Percentiles rank a stretch among this genome's conserved stretches.
Conservation (phyloP, 1,140 invertebrate genomes). For the Anoplolepis gracilipes region DNA sequence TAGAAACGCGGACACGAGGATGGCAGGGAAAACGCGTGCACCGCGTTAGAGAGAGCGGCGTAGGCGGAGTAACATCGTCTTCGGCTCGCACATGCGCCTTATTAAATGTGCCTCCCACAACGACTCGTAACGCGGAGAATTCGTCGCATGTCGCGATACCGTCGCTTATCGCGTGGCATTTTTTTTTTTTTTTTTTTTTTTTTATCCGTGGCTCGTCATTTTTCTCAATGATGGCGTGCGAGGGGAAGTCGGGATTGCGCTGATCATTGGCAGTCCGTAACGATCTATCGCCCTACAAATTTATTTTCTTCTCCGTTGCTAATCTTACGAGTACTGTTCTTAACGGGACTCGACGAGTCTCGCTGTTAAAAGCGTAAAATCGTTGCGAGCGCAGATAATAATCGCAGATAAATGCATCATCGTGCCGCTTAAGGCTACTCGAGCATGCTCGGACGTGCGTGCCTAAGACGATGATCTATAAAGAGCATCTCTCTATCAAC, state of each 20-base stretch:
- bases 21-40: conserved; percentile 59
- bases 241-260: too few relatives aligned
- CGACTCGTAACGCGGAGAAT: conserved; percentile 18
- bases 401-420: conserved; percentile 21
- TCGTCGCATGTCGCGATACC: background rate
- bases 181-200: background rate
- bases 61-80: conserved; percentile 77
- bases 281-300: too few relatives aligned
- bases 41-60: conserved; percentile 61
- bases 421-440: conserved; percentile 39
- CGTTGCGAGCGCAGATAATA: conserved; percentile 5
- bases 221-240: background rate
- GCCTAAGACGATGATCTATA: conserved; percentile 65
- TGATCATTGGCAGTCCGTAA: too few relatives aligned
- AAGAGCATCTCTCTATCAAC: conserved; percentile 56
- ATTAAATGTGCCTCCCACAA: conserved; percentile 77
- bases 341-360: background rate
- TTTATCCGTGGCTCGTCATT: background rate
- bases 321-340: background rate
- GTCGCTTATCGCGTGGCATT: background rate
- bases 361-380: conserved; percentile 12
- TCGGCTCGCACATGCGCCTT: conserved; percentile 76
- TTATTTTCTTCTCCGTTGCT: background rate
- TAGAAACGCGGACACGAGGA: conserved; percentile 43
- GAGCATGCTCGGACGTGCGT: conserved; percentile 69